A percentile compares a stretch with the other conserved stretches of the same genome.
Evolutionary conservation across 2,113 vertebrate genomes (phyloP).

Genomic region (Oryzias curvinotus): DNA sequence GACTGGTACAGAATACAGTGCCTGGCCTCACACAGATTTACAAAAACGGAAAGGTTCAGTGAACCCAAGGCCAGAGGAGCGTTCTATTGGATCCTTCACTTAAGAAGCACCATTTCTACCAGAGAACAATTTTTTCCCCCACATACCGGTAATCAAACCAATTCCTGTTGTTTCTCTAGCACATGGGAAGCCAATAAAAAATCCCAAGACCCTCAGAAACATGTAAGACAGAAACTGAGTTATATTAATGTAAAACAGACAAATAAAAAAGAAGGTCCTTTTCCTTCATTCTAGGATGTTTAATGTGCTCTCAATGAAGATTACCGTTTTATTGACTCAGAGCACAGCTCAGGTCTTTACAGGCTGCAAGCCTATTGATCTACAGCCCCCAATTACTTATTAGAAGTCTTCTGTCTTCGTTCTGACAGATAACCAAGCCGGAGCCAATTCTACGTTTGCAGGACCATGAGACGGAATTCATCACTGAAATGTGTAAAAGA

Average conservation of each 20-base stretch:
- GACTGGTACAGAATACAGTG: constrained; percentile 11
- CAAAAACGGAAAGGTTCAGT: constrained; percentile 13
- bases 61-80: constrained; percentile 14
- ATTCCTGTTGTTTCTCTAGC: too few species aligned
- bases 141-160: too few species aligned
- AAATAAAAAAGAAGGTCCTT: constrained; percentile 28
- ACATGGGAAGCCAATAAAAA: constrained; percentile 27
- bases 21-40: constrained; percentile 15
- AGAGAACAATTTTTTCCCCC: too few species aligned
- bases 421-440: neutral
- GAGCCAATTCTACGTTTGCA: neutral
- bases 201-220: constrained; percentile 9
- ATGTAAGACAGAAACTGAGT: neutral
- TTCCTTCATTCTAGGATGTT: constrained; percentile 25
- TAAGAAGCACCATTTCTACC: constrained; percentile 1
- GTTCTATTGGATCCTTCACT: neutral
- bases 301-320: constrained; percentile 39
- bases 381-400: constrained; percentile 42
- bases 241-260: too few species aligned
- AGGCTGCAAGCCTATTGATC: constrained; percentile 50
- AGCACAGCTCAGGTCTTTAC: constrained; percentile 28
- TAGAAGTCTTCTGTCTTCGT: constrained; percentile 8
- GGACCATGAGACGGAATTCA: neutral
- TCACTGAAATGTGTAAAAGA: too few species aligned
- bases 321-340: constrained; percentile 46